Base-by-base conservation (phyloP, 2,888 invertebrate genomes). In the Papilio protenor region DNA sequence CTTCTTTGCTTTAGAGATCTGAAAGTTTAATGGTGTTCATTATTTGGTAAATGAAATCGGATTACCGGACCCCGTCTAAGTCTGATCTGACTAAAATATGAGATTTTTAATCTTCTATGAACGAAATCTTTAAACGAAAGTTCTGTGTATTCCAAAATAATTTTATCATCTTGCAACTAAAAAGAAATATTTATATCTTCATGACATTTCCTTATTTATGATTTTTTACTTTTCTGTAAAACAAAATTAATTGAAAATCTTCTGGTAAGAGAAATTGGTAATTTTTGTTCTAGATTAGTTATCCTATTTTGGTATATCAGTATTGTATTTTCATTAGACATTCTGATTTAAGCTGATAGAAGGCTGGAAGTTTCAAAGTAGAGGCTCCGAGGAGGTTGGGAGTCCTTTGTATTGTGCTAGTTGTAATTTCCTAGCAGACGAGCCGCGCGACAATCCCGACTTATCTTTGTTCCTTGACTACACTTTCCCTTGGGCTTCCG, bases 381-480 rank as follows among this genome's bases (percentile, higher is more conserved):
- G 85, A 86, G 87, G 87, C 83, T 83, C 82, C 82, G 79, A 80
- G 81, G 82, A 84, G 85, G 85, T 82, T 87, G 86, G 85, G 88
- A 85, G 84, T 86, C 88, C 88, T 91, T 90, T 90, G 88, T 91
- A 86, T 88, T 87, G 86, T 87, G 86, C 87, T 89, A 88, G 90
- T 91, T 90, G 90, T 92, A 92, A 93, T 93, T 93, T 92, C 89
- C 88, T 88, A 86, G 82, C 86, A 89, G 91, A 89, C 91, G 87
- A 90, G 87, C 81, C 88, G 87, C 82, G 88, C 88, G 89, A 92
- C 93, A 93, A 93, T 93, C 91, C 91, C 87, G 91, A 87, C 92
- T 93, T 92, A 93, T 93, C 93, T 90, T 90, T 91, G 92, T 93
- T 91, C 89, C 92, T 90, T 91, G 91, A 90, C 91, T 92, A 92